Percentiles rank a stretch among this genome's conserved stretches.
phyloP scores from a whole-genome alignment of 2,888 invertebrate species.

The Trachelus stipa region DNA sequence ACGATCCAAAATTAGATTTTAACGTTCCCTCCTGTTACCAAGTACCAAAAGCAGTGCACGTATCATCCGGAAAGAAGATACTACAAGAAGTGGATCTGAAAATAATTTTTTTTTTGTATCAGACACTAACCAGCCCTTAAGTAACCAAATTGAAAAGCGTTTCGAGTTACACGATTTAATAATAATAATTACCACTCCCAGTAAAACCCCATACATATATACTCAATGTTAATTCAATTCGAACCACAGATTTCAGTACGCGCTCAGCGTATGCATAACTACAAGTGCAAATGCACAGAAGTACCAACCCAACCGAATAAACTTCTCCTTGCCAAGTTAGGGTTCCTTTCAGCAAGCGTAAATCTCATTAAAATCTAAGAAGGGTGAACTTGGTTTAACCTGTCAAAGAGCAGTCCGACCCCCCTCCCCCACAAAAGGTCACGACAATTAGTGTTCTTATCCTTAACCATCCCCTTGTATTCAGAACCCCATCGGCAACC shows the following conservation, averaged over 20 bases:
- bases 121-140: too few species aligned
- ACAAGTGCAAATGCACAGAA: not conserved
- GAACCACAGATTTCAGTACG: not conserved
- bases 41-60: too few species aligned
- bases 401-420: constrained; percentile 1
- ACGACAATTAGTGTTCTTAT: constrained; percentile 46
- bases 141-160: too few species aligned
- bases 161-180: not conserved
- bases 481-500: not conserved
- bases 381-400: not conserved
- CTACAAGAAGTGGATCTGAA: too few species aligned
- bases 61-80: too few species aligned
- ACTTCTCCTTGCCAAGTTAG: not conserved
- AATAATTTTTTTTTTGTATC: too few species aligned
- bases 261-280: not conserved
- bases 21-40: too few species aligned
- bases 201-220: not conserved
- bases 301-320: not conserved
- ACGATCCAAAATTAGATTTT: too few species aligned
- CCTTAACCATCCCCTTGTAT: constrained; percentile 19
- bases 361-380: constrained; percentile 31
- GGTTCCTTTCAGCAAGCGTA: constrained; percentile 11
- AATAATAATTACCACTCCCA: not conserved
- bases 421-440: constrained; percentile 12
- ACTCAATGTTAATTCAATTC: not conserved